A percentile compares a stretch with the other conserved stretches of the same genome.
phyloP scores from a whole-genome alignment of 2,888 invertebrate genomes.

The Patella ulyssiponensis region DNA sequence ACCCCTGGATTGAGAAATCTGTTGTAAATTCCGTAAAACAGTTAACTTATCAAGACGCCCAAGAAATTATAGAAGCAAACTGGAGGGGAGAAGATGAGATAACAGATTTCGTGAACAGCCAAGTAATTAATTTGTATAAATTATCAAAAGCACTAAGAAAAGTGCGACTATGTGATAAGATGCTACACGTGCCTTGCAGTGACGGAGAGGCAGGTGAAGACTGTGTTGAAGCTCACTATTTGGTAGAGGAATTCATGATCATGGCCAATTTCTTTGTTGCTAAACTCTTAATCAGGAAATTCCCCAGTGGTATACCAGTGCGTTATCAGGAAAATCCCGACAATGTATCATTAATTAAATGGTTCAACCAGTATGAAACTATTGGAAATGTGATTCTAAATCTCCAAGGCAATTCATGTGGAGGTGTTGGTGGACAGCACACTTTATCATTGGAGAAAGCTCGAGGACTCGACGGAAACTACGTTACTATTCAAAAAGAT shows the following conservation, averaged over 20 bases:
- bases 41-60: constrained; percentile 36
- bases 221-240: constrained; percentile 33
- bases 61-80: constrained; percentile 21
- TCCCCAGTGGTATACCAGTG: constrained; percentile 30
- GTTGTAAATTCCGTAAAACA: constrained; percentile 24
- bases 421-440: not conserved
- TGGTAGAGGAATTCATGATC: constrained; percentile 47
- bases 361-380: constrained; percentile 28
- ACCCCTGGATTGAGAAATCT: constrained; percentile 16
- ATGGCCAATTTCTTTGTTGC: constrained; percentile 39
- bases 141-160: constrained; percentile 34
- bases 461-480: not conserved
- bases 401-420: constrained; percentile 30
- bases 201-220: constrained; percentile 17
- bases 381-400: constrained; percentile 31
- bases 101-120: not conserved
- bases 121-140: constrained; percentile 24
- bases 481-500: constrained; percentile 32
- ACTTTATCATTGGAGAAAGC: not conserved
- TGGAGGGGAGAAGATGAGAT: not conserved
- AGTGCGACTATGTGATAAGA: constrained; percentile 28
- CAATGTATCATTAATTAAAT: constrained; percentile 26
- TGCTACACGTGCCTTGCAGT: not conserved
- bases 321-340: constrained; percentile 38
- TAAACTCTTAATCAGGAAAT: constrained; percentile 21